Base-by-base conservation (phyloP, 37 sponge, comb jelly and placozoan species). In the Tethya wilhelma region DNA sequence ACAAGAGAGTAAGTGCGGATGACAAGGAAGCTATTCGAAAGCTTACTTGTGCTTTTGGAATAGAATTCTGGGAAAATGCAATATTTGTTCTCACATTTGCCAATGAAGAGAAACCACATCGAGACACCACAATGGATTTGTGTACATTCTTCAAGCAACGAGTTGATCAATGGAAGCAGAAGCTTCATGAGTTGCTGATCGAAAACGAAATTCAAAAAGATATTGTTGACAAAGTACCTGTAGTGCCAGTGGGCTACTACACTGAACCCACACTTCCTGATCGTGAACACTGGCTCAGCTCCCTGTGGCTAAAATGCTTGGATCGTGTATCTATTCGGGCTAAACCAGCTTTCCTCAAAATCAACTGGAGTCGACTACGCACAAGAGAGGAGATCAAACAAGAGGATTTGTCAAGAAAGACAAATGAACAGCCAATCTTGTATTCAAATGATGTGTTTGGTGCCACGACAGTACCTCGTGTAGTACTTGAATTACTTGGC, bases 11-110 rank as follows among this genome's bases (percentile, higher is more conserved):
- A 23, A 19, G 36, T 5, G 41, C 55, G 49, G 56, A 49, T 32
- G 73, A 72, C 34, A 38, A 6, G 7, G 30, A 14, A n/a, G 33
- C 55, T 42, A 72, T 49, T 8, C 29, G 19, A 17, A 41, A 49
- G 2, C 17, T 72, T 22, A 19, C 49, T 7, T 7, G 1, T 34
- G 11, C 42, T 22, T 17, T 12, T 69, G 55, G 56, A 30, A 5
- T 25, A 4, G 49, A 17, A 34, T 30, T 45, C 4, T 72, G 73
- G 73, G 41, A 22, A 20, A 72, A 49, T 22, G 31, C 36, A 1
- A 53, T 72, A 29, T 49, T 72, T 72, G 32, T 72, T 14, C 55
- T 72, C 31, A 72, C 73, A 28, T 72, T 72, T 46, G 73, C 73
- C 34, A 72, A 72, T 49, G 41, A 49, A 72, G 73, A 53, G 4